phyloP scores from a whole-genome alignment of 2,113 vertebrate species.

The Geococcyx californianus region DNA sequence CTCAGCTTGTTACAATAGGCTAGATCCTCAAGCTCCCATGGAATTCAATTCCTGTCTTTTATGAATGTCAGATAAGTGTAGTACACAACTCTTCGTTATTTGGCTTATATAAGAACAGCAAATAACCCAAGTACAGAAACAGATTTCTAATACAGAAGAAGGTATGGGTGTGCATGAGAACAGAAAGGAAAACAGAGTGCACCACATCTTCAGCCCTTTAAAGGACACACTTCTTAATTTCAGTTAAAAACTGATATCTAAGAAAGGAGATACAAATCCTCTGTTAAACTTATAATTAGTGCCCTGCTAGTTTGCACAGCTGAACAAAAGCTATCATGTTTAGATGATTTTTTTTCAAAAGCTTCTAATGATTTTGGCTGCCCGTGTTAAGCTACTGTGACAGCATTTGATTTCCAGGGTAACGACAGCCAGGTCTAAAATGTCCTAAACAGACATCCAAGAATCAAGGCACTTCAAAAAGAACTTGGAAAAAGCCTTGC shows the following conservation, averaged over 20 bases:
- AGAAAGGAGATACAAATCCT: background rate
- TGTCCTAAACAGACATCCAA: background rate
- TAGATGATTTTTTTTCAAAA: background rate
- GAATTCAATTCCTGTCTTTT: background rate
- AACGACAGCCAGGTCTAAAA: slow-evolving; percentile 23
- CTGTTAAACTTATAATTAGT: background rate
- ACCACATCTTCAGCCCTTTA: background rate
- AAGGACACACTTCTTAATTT: background rate
- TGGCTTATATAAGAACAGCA: background rate
- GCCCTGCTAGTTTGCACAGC: background rate
- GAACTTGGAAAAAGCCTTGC: background rate
- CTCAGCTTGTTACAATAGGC: background rate
- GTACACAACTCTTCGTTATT: background rate
- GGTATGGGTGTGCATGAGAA: accelerated
- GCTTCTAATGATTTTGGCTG: background rate
- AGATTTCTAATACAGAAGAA: background rate
- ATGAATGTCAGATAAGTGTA: background rate
- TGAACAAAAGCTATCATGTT: background rate
- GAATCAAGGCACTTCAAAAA: slow-evolving; percentile 31
- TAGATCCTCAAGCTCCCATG: background rate
- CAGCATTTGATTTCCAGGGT: background rate
- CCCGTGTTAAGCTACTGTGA: background rate
- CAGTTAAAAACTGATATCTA: background rate
- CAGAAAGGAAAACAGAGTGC: background rate
- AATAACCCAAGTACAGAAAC: background rate